Base-by-base conservation (phyloP, 2,113 vertebrate species). In the Rhagologus leucostigma region DNA sequence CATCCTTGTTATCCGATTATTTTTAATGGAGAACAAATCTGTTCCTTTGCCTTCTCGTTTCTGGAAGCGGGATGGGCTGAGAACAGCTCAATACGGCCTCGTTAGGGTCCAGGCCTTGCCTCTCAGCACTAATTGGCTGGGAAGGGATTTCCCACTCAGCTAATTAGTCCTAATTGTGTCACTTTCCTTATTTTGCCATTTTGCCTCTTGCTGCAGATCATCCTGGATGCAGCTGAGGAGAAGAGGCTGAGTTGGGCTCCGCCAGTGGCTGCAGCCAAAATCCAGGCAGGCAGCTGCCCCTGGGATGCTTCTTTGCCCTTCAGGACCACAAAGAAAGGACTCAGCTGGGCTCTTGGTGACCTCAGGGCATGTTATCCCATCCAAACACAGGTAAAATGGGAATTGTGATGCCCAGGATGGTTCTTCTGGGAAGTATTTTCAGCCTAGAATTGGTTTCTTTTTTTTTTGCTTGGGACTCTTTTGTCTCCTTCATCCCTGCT, bases 141-240 rank as follows among this genome's bases (percentile, higher is more conserved):
- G 89, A 90, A 81, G 0, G 2, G 59, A 84, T 92, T 94, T 87
- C 76, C 84, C 76, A 74, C 68, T 94, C 3, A 3, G 50, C 80
- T 93, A 92, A 96, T 96, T 96, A 92, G 84, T 63, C 78, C 87
- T 95, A 80, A 91, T 89, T 89, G 73, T 73, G 80, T 16, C 52
- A 13, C 46, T 60, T 62, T 32, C 73, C 53, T 94, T 87, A 74
- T 74, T 75, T 87, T 81, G 55, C 73, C 6, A 6, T 87, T 89
- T 92, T 84, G 41, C 86, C 41, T 90, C 50, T 73, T 60, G 41
- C 86, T 55, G 77, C 12, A 49, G 26, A 69, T 9, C 41, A 32
- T 41, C 24, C 20, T 49, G 79, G 52, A 15, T 47, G 32, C 0
- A 6, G 63, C 63, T 69, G 80, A 74, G 13, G 57, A 64, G 75